Evolutionary conservation across 2,797 vertebrate species (phyloP), one percentile per base, ranked within the genome.

Genomic region (Parotocinclus haroldoi): DNA sequence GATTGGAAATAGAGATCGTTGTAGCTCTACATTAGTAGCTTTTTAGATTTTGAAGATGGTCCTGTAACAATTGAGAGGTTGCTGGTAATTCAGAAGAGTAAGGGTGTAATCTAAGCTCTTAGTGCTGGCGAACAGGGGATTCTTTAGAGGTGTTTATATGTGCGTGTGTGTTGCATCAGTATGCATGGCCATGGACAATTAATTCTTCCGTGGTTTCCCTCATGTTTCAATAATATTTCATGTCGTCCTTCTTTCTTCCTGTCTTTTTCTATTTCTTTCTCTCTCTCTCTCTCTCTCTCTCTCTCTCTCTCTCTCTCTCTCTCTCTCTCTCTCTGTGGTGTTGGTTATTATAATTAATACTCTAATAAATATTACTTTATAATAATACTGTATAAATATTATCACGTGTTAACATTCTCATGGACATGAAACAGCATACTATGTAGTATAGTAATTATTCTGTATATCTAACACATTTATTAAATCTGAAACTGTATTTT

Each of bases 121-220:
- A 63, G 40, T 65, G 9, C 40, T 46, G 61, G 38, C 36, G 13
- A 38, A 7, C 17, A 45, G 55, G 38, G 56, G 55, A 68, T 27
- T 58, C 49, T 45, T 69, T 16, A 64, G 38, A 57, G 12, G 14
- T 42, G 57, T 59, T n/a, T n/a, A 58, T 60, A 12, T 42, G 55
- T 19, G 39, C 44, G 17, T 11, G 14, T 40, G 19, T 7, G n/a
- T 9, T 39, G n/a, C 46, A 69, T 78, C 53, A 66, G 59, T 74
- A 69, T 74, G 59, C 66, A 59, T 16, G 10, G 19, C 45, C 57
- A 70, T 14, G 7, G 8, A 55, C 49, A 17, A 42, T 17, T 55
- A 9, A 11, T 69, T 18, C 61, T 63, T 54, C 53, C 49, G 60
- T 68, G 61, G 48, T 51, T 45, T 58, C 37, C 51, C 10, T 53